These are phyloP conservation scores for Zoroaster sp. DNA, from an alignment of 53 echinoderm and acorn worm species.

Conservation along the genomic window DNA sequence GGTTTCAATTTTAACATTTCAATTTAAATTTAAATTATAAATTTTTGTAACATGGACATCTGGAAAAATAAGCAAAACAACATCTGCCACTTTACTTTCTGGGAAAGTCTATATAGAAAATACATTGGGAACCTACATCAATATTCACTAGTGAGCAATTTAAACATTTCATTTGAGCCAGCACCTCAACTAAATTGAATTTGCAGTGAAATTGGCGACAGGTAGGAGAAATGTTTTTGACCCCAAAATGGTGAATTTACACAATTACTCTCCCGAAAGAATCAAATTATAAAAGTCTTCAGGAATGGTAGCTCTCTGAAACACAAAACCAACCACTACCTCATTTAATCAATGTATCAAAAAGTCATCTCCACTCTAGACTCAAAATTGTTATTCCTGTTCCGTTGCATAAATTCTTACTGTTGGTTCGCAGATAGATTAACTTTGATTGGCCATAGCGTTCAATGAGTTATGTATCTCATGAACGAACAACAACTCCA, in stretches of 20 bases:
- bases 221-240: not conserved
- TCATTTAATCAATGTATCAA: not conserved
- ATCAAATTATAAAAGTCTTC: not conserved
- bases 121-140: not conserved
- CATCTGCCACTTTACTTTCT: too few relatives aligned
- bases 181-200: not conserved
- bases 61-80: too few relatives aligned
- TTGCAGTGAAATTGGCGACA: not conserved
- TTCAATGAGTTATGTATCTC: too few relatives aligned
- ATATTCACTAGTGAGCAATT: not conserved
- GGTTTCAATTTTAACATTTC: too few relatives aligned
- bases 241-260: not conserved
- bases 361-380: not conserved
- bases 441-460: too few relatives aligned
- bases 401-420: too few relatives aligned
- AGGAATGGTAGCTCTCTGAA: not conserved
- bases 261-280: not conserved
- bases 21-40: too few relatives aligned
- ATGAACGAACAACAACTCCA: not conserved
- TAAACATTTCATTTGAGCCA: not conserved
- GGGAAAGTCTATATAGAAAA: not conserved
- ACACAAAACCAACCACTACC: not conserved
- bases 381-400: not conserved
- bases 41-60: too few relatives aligned
- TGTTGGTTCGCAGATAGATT: too few relatives aligned